A percentile compares a stretch with the other conserved stretches of the same genome.
Conservation (phyloP, 2,113 vertebrate species). For the Pangasianodon hypophthalmus region DNA sequence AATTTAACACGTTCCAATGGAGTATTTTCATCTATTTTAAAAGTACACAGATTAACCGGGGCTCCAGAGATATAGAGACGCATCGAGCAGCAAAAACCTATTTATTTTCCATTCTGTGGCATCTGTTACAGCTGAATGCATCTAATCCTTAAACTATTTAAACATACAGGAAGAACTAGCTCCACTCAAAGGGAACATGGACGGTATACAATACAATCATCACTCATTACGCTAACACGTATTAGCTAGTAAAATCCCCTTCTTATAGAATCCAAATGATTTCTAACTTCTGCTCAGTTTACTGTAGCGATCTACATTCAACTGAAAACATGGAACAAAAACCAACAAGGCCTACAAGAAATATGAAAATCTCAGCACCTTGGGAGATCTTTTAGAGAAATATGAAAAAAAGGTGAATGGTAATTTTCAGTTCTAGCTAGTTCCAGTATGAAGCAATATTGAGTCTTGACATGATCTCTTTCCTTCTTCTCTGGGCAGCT, state of each 20-base stretch:
- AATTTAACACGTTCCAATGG: not conserved
- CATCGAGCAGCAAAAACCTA: not conserved
- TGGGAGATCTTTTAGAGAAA: not conserved
- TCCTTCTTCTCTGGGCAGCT: not conserved
- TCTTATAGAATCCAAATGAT: not conserved
- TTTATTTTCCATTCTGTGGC: not conserved
- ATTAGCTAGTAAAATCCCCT: not conserved
- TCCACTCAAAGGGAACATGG: not conserved
- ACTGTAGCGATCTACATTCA: not conserved
- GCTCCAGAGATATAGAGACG: not conserved
- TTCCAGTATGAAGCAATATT: not conserved
- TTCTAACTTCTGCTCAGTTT: not conserved
- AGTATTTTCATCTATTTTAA: not conserved
- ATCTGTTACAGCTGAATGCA: not conserved
- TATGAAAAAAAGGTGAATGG: not conserved
- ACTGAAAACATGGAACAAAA: not conserved
- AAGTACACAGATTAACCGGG: not conserved
- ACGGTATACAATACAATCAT: not conserved
- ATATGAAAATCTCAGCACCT: not conserved
- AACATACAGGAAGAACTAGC: not conserved
- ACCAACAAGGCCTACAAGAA: too few species aligned
- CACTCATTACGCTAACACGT: not conserved
- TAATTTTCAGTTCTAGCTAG: not conserved
- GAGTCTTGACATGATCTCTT: not conserved
- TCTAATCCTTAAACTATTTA: not conserved